Conservation (phyloP, 1,140 invertebrate genomes). For the Chlorops oryzae region DNA sequence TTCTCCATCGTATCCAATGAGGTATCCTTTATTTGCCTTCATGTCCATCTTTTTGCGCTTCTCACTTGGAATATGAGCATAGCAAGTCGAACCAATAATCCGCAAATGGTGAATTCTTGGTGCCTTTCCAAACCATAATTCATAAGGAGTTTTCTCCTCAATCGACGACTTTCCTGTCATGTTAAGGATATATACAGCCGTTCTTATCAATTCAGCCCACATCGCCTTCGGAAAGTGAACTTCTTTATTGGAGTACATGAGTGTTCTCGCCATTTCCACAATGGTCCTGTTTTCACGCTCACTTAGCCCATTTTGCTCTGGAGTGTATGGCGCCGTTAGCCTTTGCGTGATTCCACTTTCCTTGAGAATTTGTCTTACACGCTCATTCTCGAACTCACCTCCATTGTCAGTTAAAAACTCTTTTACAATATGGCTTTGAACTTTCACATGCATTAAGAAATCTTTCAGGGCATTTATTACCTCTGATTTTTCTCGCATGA, state of each 20-base stretch:
- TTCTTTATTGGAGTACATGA: constrained; percentile 32
- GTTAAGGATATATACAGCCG: constrained; percentile 30
- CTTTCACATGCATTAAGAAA: constrained; percentile 6
- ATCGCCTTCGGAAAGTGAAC: constrained; percentile 18
- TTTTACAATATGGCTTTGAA: constrained; percentile 9
- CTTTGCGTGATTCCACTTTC: constrained; percentile 27
- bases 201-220: constrained; percentile 30
- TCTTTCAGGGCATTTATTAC: constrained; percentile 10
- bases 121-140: no score
- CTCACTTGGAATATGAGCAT: no score
- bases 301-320: constrained; percentile 37
- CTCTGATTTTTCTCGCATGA: constrained; percentile 16
- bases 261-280: constrained; percentile 38
- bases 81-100: no score
- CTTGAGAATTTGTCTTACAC: constrained; percentile 26
- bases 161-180: constrained; percentile 25
- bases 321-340: constrained; percentile 36
- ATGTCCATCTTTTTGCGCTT: no score
- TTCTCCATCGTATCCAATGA: no score
- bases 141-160: no score
- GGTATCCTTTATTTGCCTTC: no score
- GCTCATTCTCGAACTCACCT: constrained; percentile 34
- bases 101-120: no score
- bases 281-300: constrained; percentile 42
- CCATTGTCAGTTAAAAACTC: constrained; percentile 30